These are phyloP conservation scores for Chymomyza procnemis DNA, from an alignment of 2,888 invertebrate species.

Conservation along the genomic window DNA sequence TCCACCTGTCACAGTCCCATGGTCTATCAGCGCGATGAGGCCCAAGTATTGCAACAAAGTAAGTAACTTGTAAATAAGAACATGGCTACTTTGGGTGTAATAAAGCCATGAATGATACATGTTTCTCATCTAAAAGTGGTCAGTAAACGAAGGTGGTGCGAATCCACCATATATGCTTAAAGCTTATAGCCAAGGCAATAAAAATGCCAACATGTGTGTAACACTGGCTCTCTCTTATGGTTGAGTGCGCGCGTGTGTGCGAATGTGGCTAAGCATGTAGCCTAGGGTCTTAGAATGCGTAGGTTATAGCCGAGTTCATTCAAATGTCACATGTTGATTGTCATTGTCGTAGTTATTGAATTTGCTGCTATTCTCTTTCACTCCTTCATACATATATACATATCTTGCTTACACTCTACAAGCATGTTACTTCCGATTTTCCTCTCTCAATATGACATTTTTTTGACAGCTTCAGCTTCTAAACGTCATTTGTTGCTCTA, in stretches of 20 bases:
- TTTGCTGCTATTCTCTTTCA: conserved; percentile 22
- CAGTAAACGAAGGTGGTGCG: neutral
- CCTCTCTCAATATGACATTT: neutral
- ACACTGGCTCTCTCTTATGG: neutral
- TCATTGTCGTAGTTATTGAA: conserved; percentile 62
- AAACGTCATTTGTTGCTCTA: neutral
- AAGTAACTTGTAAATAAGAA: conserved; percentile 36
- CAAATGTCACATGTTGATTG: conserved; percentile 67
- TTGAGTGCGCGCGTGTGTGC: neutral
- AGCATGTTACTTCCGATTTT: too few species aligned
- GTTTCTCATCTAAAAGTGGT: neutral
- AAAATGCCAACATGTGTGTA: conserved; percentile 49
- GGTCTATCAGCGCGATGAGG: conserved; percentile 77
- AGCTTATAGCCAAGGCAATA: conserved; percentile 40
- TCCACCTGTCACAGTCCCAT: conserved; percentile 78
- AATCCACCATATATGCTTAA: neutral
- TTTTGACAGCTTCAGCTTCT: neutral
- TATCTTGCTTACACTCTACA: neutral
- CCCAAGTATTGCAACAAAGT: conserved; percentile 74
- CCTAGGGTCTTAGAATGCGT: neutral
- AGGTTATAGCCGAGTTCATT: conserved; percentile 8
- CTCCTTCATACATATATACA: neutral
- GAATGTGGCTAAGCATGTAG: neutral
- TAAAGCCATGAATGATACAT: conserved; percentile 5
- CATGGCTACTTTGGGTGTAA: conserved; percentile 34